phyloP scores from a whole-genome alignment of 2,797 vertebrate species.

The Halcyon badia region DNA sequence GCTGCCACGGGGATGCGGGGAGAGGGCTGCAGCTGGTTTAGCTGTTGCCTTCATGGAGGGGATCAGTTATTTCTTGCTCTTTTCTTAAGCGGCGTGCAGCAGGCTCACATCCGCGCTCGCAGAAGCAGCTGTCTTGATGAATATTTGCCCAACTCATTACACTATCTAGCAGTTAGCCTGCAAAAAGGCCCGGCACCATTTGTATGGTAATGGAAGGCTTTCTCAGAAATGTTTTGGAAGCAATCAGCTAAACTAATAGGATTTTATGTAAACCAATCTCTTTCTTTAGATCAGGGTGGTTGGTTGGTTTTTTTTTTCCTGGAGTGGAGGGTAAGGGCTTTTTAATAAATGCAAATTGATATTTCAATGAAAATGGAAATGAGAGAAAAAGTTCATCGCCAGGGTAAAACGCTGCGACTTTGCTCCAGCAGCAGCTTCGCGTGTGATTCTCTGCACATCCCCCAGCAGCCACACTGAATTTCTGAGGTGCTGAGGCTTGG shows the following conservation, averaged over 20 bases:
- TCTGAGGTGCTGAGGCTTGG: background rate
- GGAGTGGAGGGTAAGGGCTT: conserved; percentile 43
- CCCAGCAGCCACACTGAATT: background rate
- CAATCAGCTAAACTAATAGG: conserved; percentile 72
- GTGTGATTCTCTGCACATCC: background rate
- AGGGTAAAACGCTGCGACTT: conserved; percentile 18
- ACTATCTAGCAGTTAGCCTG: conserved; percentile 38
- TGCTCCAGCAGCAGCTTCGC: background rate
- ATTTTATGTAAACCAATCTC: conserved; percentile 71
- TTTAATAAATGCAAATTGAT: conserved; percentile 73
- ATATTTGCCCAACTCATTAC: conserved; percentile 55
- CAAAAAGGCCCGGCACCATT: conserved; percentile 54
- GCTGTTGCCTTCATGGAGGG: background rate
- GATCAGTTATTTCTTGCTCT: background rate
- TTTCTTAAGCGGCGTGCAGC: background rate
- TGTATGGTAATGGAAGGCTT: conserved; percentile 68
- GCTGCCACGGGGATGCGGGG: rapidly evolving
- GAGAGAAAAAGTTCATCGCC: conserved; percentile 51
- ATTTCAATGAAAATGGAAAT: conserved; percentile 65
- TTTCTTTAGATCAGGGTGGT: conserved; percentile 41
- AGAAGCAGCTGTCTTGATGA: conserved; percentile 61
- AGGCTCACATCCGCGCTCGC: rapidly evolving
- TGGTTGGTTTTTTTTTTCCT: background rate
- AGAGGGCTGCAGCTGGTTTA: background rate
- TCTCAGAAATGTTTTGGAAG: conserved; percentile 69